Evolutionary conservation across 2,797 vertebrate genomes (phyloP).

Genomic region (Loris lydekkerianus): DNA sequence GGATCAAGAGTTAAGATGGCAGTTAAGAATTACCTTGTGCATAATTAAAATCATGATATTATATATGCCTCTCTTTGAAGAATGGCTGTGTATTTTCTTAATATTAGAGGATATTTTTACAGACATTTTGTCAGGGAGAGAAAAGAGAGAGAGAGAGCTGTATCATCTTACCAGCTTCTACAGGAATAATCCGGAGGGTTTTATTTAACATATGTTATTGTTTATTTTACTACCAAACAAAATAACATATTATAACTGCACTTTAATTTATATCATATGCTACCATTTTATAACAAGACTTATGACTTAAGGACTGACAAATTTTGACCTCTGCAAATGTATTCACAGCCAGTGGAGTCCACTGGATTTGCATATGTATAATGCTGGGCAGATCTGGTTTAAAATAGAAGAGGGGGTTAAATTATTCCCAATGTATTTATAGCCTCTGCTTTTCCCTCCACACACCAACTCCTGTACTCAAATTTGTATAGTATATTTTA

Average conservation of each 20-base stretch:
- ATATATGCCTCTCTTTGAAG: background rate
- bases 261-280: background rate
- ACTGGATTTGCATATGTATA: background rate
- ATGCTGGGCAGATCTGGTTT: background rate
- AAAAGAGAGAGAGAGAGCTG: background rate
- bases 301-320: background rate
- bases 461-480: background rate
- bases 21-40: background rate
- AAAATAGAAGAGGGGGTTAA: background rate
- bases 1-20: background rate
- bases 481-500: constrained; percentile 3
- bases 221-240: constrained; percentile 35
- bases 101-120: background rate
- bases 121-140: constrained; percentile 5
- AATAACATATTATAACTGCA: background rate
- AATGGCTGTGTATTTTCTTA: constrained; percentile 49
- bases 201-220: constrained; percentile 18
- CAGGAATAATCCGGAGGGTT: background rate
- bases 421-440: background rate
- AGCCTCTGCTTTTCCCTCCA: background rate
- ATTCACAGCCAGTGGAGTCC: background rate
- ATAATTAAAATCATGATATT: constrained; percentile 8
- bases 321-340: background rate
- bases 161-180: background rate
- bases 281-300: constrained; percentile 16